A percentile compares a stretch with the other conserved stretches of the same genome.
Conservation (phyloP, 2,888 invertebrate species). For the Pelosia muscerda region DNA sequence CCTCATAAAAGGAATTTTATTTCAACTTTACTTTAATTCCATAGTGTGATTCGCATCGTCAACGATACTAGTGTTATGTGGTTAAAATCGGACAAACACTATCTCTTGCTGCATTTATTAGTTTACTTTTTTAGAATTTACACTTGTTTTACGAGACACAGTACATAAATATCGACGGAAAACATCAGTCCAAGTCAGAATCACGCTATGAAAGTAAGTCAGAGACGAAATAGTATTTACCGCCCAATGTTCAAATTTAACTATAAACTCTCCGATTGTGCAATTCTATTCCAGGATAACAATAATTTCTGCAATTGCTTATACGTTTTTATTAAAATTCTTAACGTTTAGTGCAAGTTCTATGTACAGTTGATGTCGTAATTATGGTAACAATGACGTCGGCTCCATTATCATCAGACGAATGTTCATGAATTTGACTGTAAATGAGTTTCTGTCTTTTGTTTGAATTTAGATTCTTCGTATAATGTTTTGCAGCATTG, state of each 20-base stretch:
- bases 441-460: constrained; percentile 41
- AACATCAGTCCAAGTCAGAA: too few relatives aligned
- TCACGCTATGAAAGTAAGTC: too few relatives aligned
- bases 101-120: too few relatives aligned
- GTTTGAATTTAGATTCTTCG: constrained; percentile 35
- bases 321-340: constrained; percentile 34
- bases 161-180: too few relatives aligned
- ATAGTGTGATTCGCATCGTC: too few relatives aligned
- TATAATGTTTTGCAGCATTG: constrained; percentile 15
- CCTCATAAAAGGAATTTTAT: too few relatives aligned
- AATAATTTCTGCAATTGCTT: constrained; percentile 5
- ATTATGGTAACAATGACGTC: constrained; percentile 38
- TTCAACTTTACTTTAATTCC: too few relatives aligned
- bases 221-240: neutral
- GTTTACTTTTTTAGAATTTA: too few relatives aligned
- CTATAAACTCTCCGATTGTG: constrained; percentile 9
- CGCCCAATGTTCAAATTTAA: neutral
- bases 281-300: constrained; percentile 5
- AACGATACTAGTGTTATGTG: too few relatives aligned
- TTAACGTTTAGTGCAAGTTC: constrained; percentile 25
- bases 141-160: too few relatives aligned
- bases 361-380: constrained; percentile 44
- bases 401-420: constrained; percentile 50
- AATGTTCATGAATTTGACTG: constrained; percentile 53
- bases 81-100: too few relatives aligned